Percentiles rank a stretch among this genome's conserved stretches.
phyloP scores from a whole-genome alignment of 2,888 invertebrate genomes.

The Ectemnius cavifrons region DNA sequence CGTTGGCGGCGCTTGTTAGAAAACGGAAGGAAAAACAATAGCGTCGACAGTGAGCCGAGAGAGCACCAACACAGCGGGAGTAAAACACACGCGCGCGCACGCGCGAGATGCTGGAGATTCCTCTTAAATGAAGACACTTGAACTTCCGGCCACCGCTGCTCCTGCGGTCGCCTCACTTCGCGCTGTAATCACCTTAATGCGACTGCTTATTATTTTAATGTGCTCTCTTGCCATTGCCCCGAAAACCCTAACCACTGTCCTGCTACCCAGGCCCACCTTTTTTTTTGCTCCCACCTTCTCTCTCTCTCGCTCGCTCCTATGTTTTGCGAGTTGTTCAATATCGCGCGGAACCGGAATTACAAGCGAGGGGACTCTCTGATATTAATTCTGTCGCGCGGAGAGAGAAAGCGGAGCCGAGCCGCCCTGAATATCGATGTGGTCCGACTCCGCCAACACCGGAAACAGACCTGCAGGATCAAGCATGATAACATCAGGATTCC shows the following conservation, averaged over 20 bases:
- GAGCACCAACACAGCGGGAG: constrained; percentile 14
- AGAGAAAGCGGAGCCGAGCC: background rate
- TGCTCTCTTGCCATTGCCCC: constrained; percentile 24
- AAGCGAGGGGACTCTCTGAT: background rate
- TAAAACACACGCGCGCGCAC: constrained; percentile 40
- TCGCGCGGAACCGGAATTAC: background rate
- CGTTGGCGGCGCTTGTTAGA: constrained; percentile 54
- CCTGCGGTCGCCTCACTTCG: constrained; percentile 44
- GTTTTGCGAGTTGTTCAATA: background rate
- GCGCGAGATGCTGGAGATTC: constrained; percentile 21
- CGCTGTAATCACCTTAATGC: constrained; percentile 62
- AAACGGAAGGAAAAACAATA: constrained; percentile 52
- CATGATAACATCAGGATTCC: constrained; percentile 13
- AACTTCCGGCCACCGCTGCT: constrained; percentile 47
- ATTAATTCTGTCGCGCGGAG: constrained; percentile 21
- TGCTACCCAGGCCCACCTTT: background rate
- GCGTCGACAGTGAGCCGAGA: constrained; percentile 26
- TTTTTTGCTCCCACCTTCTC: background rate
- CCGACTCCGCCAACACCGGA: constrained; percentile 1
- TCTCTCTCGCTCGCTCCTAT: background rate
- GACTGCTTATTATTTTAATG: constrained; percentile 64
- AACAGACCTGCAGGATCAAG: constrained; percentile 1
- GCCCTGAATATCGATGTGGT: constrained; percentile 16
- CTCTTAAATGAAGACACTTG: constrained; percentile 51
- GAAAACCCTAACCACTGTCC: constrained; percentile 12